Evolutionary conservation across 1,140 invertebrate genomes (phyloP).

Genomic region (Diachasmimorpha longicaudata): DNA sequence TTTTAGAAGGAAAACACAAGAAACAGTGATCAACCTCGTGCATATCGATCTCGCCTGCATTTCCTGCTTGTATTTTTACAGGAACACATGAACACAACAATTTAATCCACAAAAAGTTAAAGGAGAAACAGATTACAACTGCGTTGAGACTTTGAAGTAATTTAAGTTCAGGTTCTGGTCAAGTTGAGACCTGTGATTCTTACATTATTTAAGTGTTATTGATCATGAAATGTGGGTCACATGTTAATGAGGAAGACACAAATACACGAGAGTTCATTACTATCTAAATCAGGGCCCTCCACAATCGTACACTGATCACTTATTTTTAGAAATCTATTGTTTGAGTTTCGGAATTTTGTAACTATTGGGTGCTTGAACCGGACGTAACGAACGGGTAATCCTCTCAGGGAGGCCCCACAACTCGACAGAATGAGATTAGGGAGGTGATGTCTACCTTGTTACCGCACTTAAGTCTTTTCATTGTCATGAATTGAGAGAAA

Average conservation of each 20-base stretch:
- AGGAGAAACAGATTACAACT: not conserved
- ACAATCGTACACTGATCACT: not conserved
- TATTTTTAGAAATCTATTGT: not conserved
- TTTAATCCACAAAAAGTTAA: not conserved
- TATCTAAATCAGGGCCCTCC: not conserved
- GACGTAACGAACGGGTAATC: conserved; percentile 46
- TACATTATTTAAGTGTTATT: conserved; percentile 22
- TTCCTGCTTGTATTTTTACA: not conserved
- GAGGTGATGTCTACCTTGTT: conserved; percentile 13
- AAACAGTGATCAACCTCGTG: not conserved
- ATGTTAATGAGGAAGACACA: not conserved
- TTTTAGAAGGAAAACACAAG: too few relatives aligned
- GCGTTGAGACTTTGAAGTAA: not conserved
- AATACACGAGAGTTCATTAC: not conserved
- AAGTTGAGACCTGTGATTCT: not conserved
- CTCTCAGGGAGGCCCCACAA: conserved; percentile 50
- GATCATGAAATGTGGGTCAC: conserved; percentile 20
- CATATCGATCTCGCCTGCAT: not conserved
- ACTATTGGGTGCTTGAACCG: conserved; percentile 12
- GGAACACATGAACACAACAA: not conserved
- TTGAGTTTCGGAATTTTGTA: not conserved
- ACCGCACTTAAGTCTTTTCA: not conserved
- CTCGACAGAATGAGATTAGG: conserved; percentile 46
- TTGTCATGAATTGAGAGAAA: not conserved
- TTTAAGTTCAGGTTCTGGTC: conserved; percentile 12